Percentiles rank a stretch among this genome's conserved stretches.
These are phyloP conservation scores for Characodon lateralis DNA, from an alignment of 2,797 vertebrate species.

Conservation along the genomic window DNA sequence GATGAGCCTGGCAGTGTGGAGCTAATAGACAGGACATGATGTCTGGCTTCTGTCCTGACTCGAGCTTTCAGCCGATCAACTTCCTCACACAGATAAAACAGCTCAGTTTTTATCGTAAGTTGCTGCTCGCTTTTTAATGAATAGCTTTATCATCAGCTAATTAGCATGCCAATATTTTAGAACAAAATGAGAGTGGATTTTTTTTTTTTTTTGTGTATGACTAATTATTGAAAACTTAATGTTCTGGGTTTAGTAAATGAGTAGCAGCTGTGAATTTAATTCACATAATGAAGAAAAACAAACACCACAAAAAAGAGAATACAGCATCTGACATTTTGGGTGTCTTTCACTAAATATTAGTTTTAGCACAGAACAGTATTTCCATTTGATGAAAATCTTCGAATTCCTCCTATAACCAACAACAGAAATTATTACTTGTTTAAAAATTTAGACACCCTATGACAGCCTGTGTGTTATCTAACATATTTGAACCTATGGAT, in stretches of 20 bases:
- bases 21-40: conserved; percentile 88
- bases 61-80: conserved; percentile 68
- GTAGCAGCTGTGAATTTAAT: conserved; percentile 37
- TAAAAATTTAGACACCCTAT: not conserved
- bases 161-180: conserved; percentile 34
- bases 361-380: conserved; percentile 13
- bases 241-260: conserved; percentile 38
- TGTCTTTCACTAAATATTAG: not conserved
- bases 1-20: conserved; percentile 84
- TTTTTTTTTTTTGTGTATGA: conserved; percentile 4
- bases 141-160: conserved; percentile 35
- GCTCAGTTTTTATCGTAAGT: conserved; percentile 44
- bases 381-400: conserved; percentile 13
- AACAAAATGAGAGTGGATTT: conserved; percentile 20
- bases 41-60: conserved; percentile 83
- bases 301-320: conserved; percentile 16
- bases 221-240: conserved; percentile 30
- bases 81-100: conserved; percentile 53
- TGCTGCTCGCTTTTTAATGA: conserved; percentile 42
- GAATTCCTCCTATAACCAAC: not conserved
- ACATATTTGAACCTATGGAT: not conserved
- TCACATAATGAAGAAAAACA: conserved; percentile 22
- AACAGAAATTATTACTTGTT: not conserved
- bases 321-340: conserved; percentile 24
- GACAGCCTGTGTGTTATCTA: not conserved